phyloP scores from a whole-genome alignment of 2,113 vertebrate species.

The Nanger granti region DNA sequence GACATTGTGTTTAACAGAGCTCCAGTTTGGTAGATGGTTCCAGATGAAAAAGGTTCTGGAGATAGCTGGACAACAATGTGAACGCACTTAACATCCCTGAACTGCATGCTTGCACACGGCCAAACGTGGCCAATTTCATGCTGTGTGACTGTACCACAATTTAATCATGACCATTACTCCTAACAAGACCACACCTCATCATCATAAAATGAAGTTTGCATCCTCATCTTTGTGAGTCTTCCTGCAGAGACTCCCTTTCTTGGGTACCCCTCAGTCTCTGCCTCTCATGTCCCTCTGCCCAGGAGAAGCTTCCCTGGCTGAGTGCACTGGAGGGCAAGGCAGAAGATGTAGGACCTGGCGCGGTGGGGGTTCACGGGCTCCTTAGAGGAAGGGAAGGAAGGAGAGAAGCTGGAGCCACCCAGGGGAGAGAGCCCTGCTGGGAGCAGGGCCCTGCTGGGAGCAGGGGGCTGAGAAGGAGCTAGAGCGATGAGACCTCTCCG shows the following conservation, averaged over 20 bases:
- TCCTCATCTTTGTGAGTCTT: not conserved
- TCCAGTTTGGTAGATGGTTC: not conserved
- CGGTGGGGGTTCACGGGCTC: accelerated
- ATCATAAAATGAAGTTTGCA: not conserved
- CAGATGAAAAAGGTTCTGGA: not conserved
- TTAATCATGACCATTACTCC: not conserved
- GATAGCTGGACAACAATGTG: accelerated
- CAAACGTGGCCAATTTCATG: not conserved
- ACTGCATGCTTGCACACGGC: accelerated
- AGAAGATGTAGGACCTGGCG: not conserved
- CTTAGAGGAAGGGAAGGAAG: not conserved
- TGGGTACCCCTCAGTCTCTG: not conserved
- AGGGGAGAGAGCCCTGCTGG: not conserved
- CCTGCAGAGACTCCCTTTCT: not conserved
- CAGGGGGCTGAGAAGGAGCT: not conserved
- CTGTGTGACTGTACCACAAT: not conserved
- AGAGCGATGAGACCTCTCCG: accelerated
- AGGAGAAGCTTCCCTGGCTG: not conserved
- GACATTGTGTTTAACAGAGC: not conserved
- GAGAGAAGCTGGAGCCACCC: accelerated
- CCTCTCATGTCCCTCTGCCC: accelerated
- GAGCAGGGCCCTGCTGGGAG: no score
- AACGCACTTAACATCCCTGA: not conserved
- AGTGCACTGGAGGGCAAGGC: not conserved
- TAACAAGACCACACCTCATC: not conserved